Conservation (phyloP, 2,888 invertebrate genomes). For the Nephrotoma appendiculata region DNA sequence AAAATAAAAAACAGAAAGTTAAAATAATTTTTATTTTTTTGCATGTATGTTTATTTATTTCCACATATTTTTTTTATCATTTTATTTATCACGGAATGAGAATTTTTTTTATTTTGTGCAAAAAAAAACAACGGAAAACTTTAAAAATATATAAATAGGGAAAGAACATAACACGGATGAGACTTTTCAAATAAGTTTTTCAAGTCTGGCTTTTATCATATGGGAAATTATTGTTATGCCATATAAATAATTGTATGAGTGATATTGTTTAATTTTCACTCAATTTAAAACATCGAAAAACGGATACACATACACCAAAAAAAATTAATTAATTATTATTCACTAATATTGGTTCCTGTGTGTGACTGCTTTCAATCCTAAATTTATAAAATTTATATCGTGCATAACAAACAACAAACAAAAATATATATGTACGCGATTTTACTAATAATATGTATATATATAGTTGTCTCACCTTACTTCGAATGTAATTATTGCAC, state of each 20-base stretch:
- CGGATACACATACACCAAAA: background rate
- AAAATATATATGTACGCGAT: background rate
- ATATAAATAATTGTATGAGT: background rate
- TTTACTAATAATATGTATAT: background rate
- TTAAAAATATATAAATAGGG: background rate
- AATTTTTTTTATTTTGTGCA: background rate
- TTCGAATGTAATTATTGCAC: background rate
- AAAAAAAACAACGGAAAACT: background rate
- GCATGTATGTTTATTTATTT: background rate
- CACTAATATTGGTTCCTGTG: background rate
- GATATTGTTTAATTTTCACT: background rate
- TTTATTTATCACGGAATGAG: background rate
- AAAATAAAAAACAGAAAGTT: background rate
- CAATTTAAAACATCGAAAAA: background rate
- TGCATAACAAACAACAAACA: background rate
- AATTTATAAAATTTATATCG: background rate
- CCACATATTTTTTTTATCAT: background rate
- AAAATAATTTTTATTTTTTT: background rate
- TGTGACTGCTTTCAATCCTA: background rate
- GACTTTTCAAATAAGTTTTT: background rate
- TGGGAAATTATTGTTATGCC: background rate
- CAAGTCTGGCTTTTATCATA: background rate
- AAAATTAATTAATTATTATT: background rate
- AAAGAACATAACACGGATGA: background rate
- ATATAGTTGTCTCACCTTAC: background rate